A percentile compares a stretch with the other conserved stretches of the same genome.
These are phyloP conservation scores for Apodemia zela DNA, from an alignment of 2,888 invertebrate genomes.

Conservation along the genomic window DNA sequence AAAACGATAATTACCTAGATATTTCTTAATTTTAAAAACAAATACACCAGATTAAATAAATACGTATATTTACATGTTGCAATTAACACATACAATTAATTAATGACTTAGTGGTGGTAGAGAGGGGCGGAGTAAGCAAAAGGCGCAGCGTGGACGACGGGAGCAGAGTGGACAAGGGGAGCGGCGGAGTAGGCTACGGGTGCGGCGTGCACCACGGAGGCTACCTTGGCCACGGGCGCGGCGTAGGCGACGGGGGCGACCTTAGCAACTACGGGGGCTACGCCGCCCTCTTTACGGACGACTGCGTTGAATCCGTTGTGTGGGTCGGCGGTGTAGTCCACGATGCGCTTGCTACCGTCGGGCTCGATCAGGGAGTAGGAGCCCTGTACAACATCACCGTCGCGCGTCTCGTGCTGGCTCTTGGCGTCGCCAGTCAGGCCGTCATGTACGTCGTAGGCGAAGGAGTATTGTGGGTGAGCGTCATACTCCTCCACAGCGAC, in stretches of 20 bases:
- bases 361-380: slow-evolving; percentile 56
- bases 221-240: slow-evolving; percentile 32
- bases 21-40: background rate
- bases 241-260: slow-evolving; percentile 44
- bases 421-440: slow-evolving; percentile 64
- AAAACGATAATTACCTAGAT: too few species aligned
- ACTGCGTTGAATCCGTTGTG: slow-evolving; percentile 61
- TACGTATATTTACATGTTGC: slow-evolving; percentile 15
- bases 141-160: slow-evolving; percentile 39
- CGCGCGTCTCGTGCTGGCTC: slow-evolving; percentile 53
- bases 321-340: slow-evolving; percentile 59
- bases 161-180: slow-evolving; percentile 40
- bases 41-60: slow-evolving; percentile 12
- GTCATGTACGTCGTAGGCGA: slow-evolving; percentile 84
- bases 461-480: slow-evolving; percentile 83
- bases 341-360: slow-evolving; percentile 57
- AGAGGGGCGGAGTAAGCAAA: slow-evolving; percentile 15
- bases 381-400: slow-evolving; percentile 60
- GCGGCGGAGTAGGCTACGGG: slow-evolving; percentile 42
- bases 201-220: slow-evolving; percentile 38
- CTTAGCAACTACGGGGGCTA: slow-evolving; percentile 36
- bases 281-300: slow-evolving; percentile 49
- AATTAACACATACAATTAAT: background rate
- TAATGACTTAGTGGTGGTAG: slow-evolving; percentile 11
- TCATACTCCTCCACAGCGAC: slow-evolving; percentile 72